Conservation (phyloP, 2,888 invertebrate species). For the Amphiduros pacificus region DNA sequence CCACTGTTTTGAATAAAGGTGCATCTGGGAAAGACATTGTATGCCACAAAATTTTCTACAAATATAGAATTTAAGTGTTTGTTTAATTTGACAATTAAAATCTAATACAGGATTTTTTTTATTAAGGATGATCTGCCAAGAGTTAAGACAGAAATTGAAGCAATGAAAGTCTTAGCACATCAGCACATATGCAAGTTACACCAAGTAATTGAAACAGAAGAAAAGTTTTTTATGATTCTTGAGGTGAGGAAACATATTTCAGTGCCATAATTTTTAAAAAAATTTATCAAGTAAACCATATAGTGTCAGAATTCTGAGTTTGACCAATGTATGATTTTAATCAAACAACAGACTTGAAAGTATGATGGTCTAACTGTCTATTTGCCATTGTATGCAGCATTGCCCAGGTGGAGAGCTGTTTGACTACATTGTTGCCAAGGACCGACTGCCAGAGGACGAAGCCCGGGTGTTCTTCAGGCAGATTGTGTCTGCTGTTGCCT, state of each 20-base stretch:
- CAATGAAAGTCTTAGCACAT: constrained; percentile 72
- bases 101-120: too few species aligned
- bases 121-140: constrained; percentile 71
- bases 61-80: too few species aligned
- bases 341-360: too few species aligned
- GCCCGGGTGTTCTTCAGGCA: constrained; percentile 78
- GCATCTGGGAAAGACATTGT: too few species aligned
- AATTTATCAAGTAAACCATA: not conserved
- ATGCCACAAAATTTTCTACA: too few species aligned
- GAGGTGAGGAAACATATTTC: constrained; percentile 62
- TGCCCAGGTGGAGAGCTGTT: constrained; percentile 83
- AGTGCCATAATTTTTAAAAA: not conserved
- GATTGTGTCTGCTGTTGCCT: constrained; percentile 77
- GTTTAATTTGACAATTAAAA: too few species aligned
- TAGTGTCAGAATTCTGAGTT: not conserved
- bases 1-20: too few species aligned
- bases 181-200: constrained; percentile 77
- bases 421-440: constrained; percentile 80
- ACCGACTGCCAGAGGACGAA: constrained; percentile 72
- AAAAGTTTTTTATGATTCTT: constrained; percentile 75
- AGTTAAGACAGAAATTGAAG: constrained; percentile 74
- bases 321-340: too few species aligned
- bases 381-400: constrained; percentile 64
- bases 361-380: too few species aligned
- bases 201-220: constrained; percentile 76